Base-by-base conservation (phyloP, 1,140 invertebrate genomes). In the Drosophila setifemur region DNA sequence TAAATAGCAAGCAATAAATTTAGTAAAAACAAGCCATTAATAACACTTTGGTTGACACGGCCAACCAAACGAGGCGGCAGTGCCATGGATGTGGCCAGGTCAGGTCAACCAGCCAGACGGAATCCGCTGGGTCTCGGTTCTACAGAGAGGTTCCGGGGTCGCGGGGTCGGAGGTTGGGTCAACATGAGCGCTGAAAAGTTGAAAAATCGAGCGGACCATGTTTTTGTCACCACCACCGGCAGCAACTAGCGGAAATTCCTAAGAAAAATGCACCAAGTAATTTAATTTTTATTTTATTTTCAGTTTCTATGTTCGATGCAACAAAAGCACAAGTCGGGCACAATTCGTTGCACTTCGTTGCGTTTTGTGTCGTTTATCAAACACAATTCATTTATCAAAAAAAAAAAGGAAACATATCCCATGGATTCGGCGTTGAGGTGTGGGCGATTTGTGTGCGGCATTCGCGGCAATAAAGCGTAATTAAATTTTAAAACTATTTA, bases 21-120 rank as follows among this genome's bases (percentile, higher is more conserved):
- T 86, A 85, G 81, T 85, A 86, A 85, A 85, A 85, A 85, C 79
- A 85, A 85, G 79, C 81, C 81, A 85, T 85, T 85, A 85, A 85
- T 85, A 85, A 85, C 79, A 85, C 75, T 86, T 85, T 86, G 75
- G 79, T 86, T 85, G 79, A 83, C 79, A 60, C 66, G 47, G 44
- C 72, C 53, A 67, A 31, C 31, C 70, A 39, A 12, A 21, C 39
- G 23, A 21, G n/a, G 29, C 29, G 50, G 23, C 31, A 21, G 31
- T 12, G 28, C 42, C 40, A 23, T n/a, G n/a, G n/a, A n/a, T n/a
- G 9, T 61, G 68, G 77, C 58, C 69, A 58, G 76, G 71, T 76
- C 73, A 48, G 76, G 70, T 78, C 70, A 53, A 53, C 48, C 64
- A 57, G 33, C 33, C 28, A 33, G n/a, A 61, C 19, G 19, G 45